Evolutionary conservation across 1,140 invertebrate species (phyloP).

Genomic region (Pseudomyrmex dendroicus): DNA sequence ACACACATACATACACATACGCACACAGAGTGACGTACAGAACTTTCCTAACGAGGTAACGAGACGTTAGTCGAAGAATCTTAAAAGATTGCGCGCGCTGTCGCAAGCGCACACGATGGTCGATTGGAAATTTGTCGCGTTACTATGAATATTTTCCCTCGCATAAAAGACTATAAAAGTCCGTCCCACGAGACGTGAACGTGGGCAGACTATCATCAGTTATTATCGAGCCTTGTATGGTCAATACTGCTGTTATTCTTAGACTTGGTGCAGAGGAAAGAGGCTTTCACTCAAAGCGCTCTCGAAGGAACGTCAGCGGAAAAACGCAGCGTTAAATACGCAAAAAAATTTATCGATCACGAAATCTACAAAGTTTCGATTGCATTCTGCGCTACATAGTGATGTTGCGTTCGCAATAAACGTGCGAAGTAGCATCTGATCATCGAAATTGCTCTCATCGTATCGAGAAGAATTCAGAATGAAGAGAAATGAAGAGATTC

Average conservation of each 20-base stretch:
- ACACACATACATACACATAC: too few species aligned
- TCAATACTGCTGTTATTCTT: conserved; percentile 56
- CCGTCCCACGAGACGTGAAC: conserved; percentile 35
- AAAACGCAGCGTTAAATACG: conserved; percentile 33
- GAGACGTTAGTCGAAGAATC: conserved; percentile 3
- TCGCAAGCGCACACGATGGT: conserved; percentile 24
- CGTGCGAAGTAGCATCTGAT: neutral
- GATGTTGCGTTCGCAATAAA: neutral
- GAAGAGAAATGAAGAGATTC: too few species aligned
- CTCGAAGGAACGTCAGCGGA: conserved; percentile 37
- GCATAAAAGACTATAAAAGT: conserved; percentile 58
- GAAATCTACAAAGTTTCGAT: conserved; percentile 1
- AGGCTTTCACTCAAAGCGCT: conserved; percentile 53
- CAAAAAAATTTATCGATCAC: neutral
- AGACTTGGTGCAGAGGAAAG: conserved; percentile 21
- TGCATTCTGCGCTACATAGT: neutral
- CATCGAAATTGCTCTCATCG: neutral
- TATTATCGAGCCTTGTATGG: conserved; percentile 48
- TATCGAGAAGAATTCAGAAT: too few species aligned
- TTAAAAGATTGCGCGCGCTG: conserved; percentile 39
- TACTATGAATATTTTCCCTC: conserved; percentile 55
- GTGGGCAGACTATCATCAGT: conserved; percentile 54
- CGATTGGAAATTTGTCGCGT: conserved; percentile 58
- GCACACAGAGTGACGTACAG: conserved; percentile 16
- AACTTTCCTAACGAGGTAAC: conserved; percentile 29